Evolutionary conservation across 2,113 vertebrate species (phyloP).

Genomic region (Saccopteryx leptura): DNA sequence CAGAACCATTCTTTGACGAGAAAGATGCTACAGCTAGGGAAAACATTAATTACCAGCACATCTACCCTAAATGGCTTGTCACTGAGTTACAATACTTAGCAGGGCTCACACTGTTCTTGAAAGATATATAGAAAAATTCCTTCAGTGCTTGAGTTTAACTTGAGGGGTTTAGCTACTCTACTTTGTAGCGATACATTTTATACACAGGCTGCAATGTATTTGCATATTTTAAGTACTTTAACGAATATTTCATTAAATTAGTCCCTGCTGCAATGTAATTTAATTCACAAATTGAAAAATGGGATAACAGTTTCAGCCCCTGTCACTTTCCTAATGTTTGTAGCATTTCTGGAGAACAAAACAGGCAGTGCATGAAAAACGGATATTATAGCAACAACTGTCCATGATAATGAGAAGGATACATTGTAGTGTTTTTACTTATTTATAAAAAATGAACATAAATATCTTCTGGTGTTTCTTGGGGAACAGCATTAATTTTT

Average conservation of each 20-base stretch:
- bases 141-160: constrained; percentile 50
- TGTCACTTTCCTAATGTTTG: constrained; percentile 3
- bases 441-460: constrained; percentile 63
- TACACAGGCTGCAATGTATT: constrained; percentile 10
- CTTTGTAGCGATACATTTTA: constrained; percentile 15
- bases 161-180: constrained; percentile 59
- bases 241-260: constrained; percentile 62
- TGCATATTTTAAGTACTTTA: constrained; percentile 65
- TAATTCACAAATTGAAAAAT: constrained; percentile 70
- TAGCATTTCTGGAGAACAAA: constrained; percentile 59
- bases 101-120: constrained; percentile 50
- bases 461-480: constrained; percentile 45
- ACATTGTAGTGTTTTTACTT: constrained; percentile 52
- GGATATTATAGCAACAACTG: constrained; percentile 45
- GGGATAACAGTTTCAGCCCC: background rate
- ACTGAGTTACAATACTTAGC: constrained; percentile 57
- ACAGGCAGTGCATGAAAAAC: constrained; percentile 15
- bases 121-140: constrained; percentile 68
- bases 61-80: constrained; percentile 53
- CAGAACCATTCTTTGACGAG: constrained; percentile 17
- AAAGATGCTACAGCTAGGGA: constrained; percentile 38
- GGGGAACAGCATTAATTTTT: constrained; percentile 11
- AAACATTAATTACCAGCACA: constrained; percentile 74
- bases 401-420: constrained; percentile 58
- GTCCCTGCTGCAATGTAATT: constrained; percentile 51